Evolutionary conservation across 2,888 invertebrate genomes (phyloP), one percentile per base, ranked within the genome.

Genomic region (Physocephala rufipes): DNA sequence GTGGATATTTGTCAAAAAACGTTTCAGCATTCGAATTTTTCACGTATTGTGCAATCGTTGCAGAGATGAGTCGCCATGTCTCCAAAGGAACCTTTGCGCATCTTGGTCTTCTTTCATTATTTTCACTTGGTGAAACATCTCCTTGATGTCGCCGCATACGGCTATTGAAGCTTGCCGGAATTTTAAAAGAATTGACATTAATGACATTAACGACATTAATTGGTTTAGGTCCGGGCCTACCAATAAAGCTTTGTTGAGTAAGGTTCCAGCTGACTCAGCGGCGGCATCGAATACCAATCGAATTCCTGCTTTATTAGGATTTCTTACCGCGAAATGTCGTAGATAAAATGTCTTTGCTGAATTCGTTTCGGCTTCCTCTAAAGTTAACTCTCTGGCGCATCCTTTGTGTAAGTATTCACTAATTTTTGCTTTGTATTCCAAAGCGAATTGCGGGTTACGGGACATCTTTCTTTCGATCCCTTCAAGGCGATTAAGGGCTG

Each of bases 1-100:
- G 51, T 16, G 70, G 67, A 1, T 47, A 67, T 61, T 67, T n/a
- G 2, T 30, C 21, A 0, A 26, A 15, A 26, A 61, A 63, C 13
- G 24, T 21, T 26, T 19, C 26, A 0, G 70, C 72, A 51, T 71
- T 72, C 15, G 43, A 36, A 28, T 74, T 74, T 36, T 75, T 75
- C 0, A 75, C 68, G 47, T 51, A 65, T 53, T 75, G 73, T 7
- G 73, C 74, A n/a, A 74, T 71, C 0, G 68, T 68, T 0, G 73
- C 71, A 12, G 71, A 72, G 43, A 67, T 74, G 5, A 65, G 51
- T 12, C 61, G 43, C 13, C 71, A 71, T 55, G 5, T 2, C 53
- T n/a, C 53, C 24, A 55, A 21, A 5, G 12, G 21, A 55, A 2
- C 3, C 53, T n/a, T 21, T 55, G 53, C 19, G 53, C 19, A 16